Evolutionary conservation across 2,113 vertebrate species (phyloP).

Genomic region (Dromas ardeola): DNA sequence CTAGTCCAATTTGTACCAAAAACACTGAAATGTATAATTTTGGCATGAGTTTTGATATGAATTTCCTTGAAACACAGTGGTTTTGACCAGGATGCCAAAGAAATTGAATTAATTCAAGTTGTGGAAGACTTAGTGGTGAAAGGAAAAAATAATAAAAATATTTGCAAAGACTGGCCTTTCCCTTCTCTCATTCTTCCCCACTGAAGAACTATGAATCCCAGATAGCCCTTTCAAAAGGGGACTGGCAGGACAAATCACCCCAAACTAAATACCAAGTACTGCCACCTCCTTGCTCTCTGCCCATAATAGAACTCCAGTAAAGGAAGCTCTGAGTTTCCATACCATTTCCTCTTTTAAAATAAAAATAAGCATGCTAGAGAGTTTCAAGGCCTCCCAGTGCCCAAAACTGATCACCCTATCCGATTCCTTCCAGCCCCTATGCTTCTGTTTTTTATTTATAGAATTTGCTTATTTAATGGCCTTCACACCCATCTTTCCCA

Average conservation of each 20-base stretch:
- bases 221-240: background rate
- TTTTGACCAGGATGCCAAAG: conserved; percentile 23
- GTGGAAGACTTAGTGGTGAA: background rate
- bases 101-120: conserved; percentile 16
- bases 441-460: background rate
- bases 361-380: background rate
- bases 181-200: background rate
- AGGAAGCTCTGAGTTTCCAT: background rate
- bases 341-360: background rate
- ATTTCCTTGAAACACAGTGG: conserved; percentile 23
- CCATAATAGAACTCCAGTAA: background rate
- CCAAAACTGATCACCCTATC: background rate
- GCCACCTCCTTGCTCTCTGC: background rate
- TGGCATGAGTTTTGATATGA: background rate
- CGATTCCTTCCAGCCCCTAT: background rate
- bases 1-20: conserved; percentile 39
- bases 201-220: background rate
- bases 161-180: background rate
- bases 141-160: background rate
- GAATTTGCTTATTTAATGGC: background rate
- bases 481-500: background rate
- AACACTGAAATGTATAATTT: background rate
- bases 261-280: background rate
- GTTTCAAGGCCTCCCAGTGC: background rate
- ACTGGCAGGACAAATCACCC: background rate